These are phyloP conservation scores for Percina caprodes DNA, from an alignment of 2,113 vertebrate species.

Conservation along the genomic window DNA sequence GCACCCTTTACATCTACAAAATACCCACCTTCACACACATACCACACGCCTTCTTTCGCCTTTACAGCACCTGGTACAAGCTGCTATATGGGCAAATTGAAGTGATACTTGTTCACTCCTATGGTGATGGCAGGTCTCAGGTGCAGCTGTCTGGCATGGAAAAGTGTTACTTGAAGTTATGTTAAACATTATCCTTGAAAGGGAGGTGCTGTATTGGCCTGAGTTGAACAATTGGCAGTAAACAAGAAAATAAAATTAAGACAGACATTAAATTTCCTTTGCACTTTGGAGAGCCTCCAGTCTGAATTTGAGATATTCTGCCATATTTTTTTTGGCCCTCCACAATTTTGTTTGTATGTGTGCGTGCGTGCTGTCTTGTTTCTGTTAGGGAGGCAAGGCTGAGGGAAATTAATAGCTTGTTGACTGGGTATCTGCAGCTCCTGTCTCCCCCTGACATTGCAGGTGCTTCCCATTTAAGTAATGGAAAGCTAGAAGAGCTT, in stretches of 20 bases:
- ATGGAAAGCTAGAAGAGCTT: constrained; percentile 59
- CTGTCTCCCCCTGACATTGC: constrained; percentile 53
- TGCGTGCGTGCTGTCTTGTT: constrained; percentile 22
- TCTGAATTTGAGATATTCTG: constrained; percentile 38
- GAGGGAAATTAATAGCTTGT: constrained; percentile 44
- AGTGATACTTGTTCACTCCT: constrained; percentile 30
- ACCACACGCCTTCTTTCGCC: not conserved
- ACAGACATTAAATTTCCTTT: constrained; percentile 37
- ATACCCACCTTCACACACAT: not conserved
- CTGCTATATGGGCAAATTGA: constrained; percentile 38
- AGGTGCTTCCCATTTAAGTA: constrained; percentile 59
- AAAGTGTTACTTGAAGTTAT: not conserved
- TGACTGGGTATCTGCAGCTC: constrained; percentile 45
- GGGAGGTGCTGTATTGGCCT: constrained; percentile 18
- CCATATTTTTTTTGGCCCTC: not conserved
- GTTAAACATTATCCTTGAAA: constrained; percentile 1
- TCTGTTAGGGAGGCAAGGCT: constrained; percentile 25
- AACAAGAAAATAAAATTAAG: constrained; percentile 39
- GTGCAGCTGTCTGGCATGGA: constrained; percentile 19
- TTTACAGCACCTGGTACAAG: not conserved
- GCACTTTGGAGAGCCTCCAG: constrained; percentile 14
- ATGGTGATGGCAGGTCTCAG: constrained; percentile 29
- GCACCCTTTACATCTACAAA: constrained; percentile 11
- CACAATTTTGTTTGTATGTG: constrained; percentile 6
- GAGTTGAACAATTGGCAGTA: constrained; percentile 18